Conservation (phyloP, 1,140 invertebrate species). For the Cherax quadricarinatus region DNA sequence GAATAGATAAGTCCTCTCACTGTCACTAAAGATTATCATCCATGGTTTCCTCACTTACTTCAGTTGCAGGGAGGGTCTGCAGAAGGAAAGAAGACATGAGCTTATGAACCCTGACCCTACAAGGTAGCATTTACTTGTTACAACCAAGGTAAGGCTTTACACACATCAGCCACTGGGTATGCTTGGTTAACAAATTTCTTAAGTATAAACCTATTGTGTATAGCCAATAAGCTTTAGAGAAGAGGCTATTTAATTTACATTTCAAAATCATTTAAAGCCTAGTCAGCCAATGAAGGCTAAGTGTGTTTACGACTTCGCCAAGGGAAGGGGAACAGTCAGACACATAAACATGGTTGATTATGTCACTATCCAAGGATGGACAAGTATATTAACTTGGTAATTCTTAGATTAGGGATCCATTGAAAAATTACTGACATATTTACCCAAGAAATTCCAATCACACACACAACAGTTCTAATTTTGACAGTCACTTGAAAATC, state of each 20-base stretch:
- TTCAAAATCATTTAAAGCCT: background rate
- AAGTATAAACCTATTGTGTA: background rate
- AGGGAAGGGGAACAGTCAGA: background rate
- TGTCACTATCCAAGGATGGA: slow-evolving; percentile 3
- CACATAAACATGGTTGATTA: background rate
- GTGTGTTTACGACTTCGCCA: background rate
- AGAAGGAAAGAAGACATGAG: slow-evolving; percentile 70
- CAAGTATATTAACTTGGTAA: background rate
- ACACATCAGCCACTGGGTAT: background rate
- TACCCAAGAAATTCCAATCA: slow-evolving; percentile 16
- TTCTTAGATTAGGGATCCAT: background rate
- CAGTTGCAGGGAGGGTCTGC: slow-evolving; percentile 72
- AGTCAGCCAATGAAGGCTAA: background rate
- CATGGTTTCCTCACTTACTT: slow-evolving; percentile 69
- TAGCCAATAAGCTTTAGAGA: background rate
- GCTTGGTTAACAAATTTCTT: background rate
- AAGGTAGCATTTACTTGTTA: slow-evolving; percentile 35
- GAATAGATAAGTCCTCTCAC: slow-evolving; percentile 60
- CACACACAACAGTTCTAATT: no score
- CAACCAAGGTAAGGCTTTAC: slow-evolving; percentile 31
- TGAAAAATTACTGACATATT: background rate
- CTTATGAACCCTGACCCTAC: slow-evolving; percentile 53
- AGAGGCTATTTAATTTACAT: background rate
- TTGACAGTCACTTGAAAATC: no score
- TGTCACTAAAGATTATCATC: slow-evolving; percentile 52